phyloP scores from a whole-genome alignment of 2,888 invertebrate genomes.

The Sipha maydis region DNA sequence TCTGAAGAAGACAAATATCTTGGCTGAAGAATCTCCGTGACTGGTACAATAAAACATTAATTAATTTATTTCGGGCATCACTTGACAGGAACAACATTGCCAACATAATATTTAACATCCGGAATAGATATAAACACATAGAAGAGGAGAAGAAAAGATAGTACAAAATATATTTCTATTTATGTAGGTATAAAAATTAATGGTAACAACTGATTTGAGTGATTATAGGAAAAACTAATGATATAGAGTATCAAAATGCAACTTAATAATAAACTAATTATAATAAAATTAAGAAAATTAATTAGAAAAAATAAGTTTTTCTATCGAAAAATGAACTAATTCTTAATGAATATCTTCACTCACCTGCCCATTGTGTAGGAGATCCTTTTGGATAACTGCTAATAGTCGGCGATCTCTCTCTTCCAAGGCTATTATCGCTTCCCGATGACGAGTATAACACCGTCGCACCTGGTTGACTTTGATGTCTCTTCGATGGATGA shows the following conservation, averaged over 20 bases:
- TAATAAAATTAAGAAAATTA: too few species aligned
- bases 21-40: too few species aligned
- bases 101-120: too few species aligned
- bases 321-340: background rate
- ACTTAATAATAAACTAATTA: background rate
- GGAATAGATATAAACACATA: too few species aligned
- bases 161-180: background rate
- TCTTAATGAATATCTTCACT: background rate
- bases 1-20: too few species aligned
- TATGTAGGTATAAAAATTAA: background rate
- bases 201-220: background rate
- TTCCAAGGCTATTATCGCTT: constrained; percentile 54
- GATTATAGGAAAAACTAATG: background rate
- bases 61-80: too few species aligned
- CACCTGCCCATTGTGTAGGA: constrained; percentile 41
- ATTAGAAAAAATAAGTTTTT: too few species aligned
- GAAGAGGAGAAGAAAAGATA: too few species aligned
- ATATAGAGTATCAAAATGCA: background rate
- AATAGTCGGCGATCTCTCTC: constrained; percentile 49
- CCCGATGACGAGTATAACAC: constrained; percentile 44
- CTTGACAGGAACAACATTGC: too few species aligned
- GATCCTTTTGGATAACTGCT: constrained; percentile 54
- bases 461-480: constrained; percentile 7
- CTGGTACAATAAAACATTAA: too few species aligned
- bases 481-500: constrained; percentile 6